These are phyloP conservation scores for Formica aserva DNA, from an alignment of 2,888 invertebrate genomes.

Conservation along the genomic window DNA sequence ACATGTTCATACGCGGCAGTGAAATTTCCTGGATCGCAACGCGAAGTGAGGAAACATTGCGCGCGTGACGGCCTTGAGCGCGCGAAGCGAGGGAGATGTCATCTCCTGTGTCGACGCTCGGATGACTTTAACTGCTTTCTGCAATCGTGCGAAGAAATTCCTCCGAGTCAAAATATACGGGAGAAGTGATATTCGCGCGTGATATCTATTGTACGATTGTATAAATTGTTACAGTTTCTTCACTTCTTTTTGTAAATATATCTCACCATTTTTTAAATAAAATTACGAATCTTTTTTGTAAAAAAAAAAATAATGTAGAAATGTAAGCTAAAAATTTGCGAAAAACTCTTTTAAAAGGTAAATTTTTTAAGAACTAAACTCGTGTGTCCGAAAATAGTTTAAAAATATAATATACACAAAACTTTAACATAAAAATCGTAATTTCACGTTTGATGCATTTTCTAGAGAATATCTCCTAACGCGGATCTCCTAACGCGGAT, in stretches of 20 bases:
- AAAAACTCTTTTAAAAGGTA: not conserved
- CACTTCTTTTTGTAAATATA: not conserved
- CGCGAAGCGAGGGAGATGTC: conserved; percentile 45
- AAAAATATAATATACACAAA: not conserved
- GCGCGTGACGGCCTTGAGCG: conserved; percentile 46
- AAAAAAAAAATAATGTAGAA: not conserved
- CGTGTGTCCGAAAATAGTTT: not conserved
- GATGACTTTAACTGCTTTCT: conserved; percentile 36
- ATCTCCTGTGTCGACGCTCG: conserved; percentile 46
- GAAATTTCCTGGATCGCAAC: conserved; percentile 48
- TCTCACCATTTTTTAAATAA: not conserved
- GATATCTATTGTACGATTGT: not conserved
- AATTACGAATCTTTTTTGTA: not conserved
- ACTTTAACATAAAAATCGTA: conserved; percentile 24
- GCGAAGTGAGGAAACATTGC: conserved; percentile 34
- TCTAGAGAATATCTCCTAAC: not conserved
- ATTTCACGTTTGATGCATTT: conserved; percentile 11
- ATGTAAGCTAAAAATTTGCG: not conserved
- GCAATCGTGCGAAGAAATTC: conserved; percentile 30
- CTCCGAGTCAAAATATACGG: conserved; percentile 22
- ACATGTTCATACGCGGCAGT: conserved; percentile 37
- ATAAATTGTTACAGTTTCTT: not conserved
- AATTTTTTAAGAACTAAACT: not conserved
- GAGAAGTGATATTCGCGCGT: not conserved
- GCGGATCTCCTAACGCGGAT: not conserved